Conservation (phyloP, 2,888 invertebrate species). For the Patella pellucida region DNA sequence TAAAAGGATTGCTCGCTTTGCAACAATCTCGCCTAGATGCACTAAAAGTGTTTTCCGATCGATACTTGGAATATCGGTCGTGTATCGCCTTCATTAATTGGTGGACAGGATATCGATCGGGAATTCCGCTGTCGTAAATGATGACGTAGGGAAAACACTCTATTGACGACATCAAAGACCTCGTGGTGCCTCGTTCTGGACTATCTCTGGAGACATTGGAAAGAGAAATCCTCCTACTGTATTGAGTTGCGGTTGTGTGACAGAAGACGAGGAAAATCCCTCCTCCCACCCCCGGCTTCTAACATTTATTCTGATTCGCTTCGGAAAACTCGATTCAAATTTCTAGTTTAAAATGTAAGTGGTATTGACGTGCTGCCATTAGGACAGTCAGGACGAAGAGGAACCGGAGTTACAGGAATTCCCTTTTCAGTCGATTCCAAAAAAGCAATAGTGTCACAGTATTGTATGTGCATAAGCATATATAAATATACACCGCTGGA, state of each 20-base stretch:
- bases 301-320: background rate
- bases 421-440: too few species aligned
- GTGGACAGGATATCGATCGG: constrained; percentile 1
- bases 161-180: background rate
- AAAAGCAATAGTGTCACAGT: too few species aligned
- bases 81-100: background rate
- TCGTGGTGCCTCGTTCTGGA: constrained; percentile 3
- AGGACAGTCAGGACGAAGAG: too few species aligned
- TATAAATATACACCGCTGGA: too few species aligned
- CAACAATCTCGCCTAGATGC: too few species aligned
- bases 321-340: background rate
- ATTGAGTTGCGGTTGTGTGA: background rate
- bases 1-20: too few species aligned
- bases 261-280: background rate
- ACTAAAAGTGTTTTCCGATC: too few species aligned
- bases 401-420: too few species aligned
- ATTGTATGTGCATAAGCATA: too few species aligned
- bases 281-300: constrained; percentile 4
- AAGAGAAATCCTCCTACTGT: constrained; percentile 3
- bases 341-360: background rate
- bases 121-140: background rate
- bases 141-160: constrained; percentile 11
- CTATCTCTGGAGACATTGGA: background rate
- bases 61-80: too few species aligned
- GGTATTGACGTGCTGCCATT: background rate